Base-by-base conservation (phyloP, 2,797 vertebrate genomes). In the Sorex maritimensis region DNA sequence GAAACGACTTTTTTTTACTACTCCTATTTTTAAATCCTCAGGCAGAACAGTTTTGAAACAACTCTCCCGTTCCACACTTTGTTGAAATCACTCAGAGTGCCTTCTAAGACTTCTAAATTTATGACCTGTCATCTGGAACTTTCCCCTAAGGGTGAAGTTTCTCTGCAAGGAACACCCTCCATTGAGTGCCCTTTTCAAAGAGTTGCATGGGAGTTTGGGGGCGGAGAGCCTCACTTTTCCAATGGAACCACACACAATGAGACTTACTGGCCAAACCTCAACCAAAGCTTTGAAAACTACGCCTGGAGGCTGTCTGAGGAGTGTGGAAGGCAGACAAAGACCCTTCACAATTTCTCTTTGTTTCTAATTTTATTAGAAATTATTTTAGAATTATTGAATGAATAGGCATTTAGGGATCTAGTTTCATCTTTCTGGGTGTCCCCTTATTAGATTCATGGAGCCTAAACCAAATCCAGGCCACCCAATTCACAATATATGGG, bases 391-490 rank as follows among this genome's bases (percentile, higher is more conserved):
- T 96, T 93, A 92, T 96, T 96, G 86, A 92, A 93, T 97, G 97
- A 96, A 94, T 94, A 96, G 80, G 75, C 94, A 95, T 61, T 94
- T 94, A 93, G 80, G 75, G 68, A 81, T 93, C 92, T 93, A 96
- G 92, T 95, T 96, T 94, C 92, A 95, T 96, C 94, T 96, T 93
- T 97, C 97, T 96, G 95, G 96, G 95, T 96, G 96, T 96, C 79
- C 96, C 58, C 87, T 92, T 94, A 90, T 96, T 97, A 93, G 93
- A 96, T 94, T 96, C 68, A 46, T 68, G 4, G 58, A 74, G 34
- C 5, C 58, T 61, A 81, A 79, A 71, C 26, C 55, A 96, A 84
- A 80, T 19, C 19, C 30, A 90, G 90, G 82, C 93, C 93, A 95
- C 93, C 87, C 95, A 94, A 71, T 67, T 81, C 67, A 74, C 46